These are phyloP conservation scores for Ceratitis capitata DNA, from an alignment of 1,140 invertebrate species.

Conservation along the genomic window DNA sequence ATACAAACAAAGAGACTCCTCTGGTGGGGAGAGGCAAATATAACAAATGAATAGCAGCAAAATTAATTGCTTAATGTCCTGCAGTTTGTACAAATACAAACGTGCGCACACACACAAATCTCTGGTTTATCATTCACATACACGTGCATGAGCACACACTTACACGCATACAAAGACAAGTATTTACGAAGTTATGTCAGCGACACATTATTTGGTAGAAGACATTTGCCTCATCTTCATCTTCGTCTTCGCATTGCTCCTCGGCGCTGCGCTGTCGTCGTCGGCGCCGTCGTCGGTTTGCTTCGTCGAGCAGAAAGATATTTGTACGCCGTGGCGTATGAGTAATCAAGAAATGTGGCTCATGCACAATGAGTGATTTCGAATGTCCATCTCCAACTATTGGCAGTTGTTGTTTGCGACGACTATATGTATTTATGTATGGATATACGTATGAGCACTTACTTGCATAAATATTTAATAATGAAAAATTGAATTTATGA, in stretches of 20 bases:
- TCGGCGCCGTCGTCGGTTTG: not conserved
- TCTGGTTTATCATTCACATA: not conserved
- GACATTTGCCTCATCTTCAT: no score
- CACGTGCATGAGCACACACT: not conserved
- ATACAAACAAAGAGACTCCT: no score
- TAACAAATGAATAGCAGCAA: slow-evolving; percentile 10
- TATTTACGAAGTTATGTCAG: no score
- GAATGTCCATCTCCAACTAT: not conserved
- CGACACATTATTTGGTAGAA: no score
- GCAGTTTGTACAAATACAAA: not conserved
- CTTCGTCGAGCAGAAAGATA: not conserved
- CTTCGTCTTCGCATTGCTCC: no score
- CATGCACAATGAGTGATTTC: not conserved
- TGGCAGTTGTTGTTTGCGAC: not conserved
- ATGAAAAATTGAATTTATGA: not conserved
- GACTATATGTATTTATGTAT: not conserved
- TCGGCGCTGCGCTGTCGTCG: not conserved
- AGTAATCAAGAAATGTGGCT: not conserved
- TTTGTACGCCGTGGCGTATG: not conserved
- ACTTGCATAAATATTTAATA: not conserved
- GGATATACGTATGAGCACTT: not conserved
- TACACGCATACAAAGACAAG: not conserved
- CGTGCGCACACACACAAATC: not conserved
- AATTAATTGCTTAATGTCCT: slow-evolving; percentile 1
- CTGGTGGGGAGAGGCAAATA: no score